Base-by-base conservation (phyloP, 2,113 vertebrate genomes). In the Neolamprologus devosi region DNA sequence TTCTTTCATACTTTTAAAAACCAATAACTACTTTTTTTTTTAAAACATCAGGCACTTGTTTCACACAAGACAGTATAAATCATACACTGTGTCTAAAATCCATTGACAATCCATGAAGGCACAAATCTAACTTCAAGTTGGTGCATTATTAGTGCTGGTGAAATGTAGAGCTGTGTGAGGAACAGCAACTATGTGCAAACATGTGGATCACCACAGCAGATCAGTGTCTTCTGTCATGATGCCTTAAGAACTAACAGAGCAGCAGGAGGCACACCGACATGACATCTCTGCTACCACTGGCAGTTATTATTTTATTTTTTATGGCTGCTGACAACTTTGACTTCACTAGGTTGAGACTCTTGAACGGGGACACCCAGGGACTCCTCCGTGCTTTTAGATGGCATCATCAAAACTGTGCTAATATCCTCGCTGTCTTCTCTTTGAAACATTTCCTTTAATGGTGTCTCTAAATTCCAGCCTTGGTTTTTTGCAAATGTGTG, bases 391-490 rank as follows among this genome's bases (percentile, higher is more conserved):
- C 4, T 85, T 51, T 16, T 26, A 6, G 78, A 23, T 3, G 9
- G 4, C 10, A 17, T 63, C 6, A 4, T 17, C 14, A 13, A 73
- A 23, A 5, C 70, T 40, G 10, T 51, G 9, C 16, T 9, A 6
- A 9, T 37, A 11, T 87, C 55, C 30, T 49, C 17, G 0, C 19
- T 21, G 0, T 10, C 51, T 54, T 90, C 60, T 30, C 23, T 82
- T n/a, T 13, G 13, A 86, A 91, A 91, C 90, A 91, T 82, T 35
- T 91, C 86, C 75, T 26, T 86, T 17, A 95, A 23, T 2, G 75
- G 86, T 1, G 54, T 21, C 84, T 86, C 83, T 54, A 17, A 53
- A 83, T 93, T 94, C 94, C 95, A 96, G 4, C 85, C 88, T 83
- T 6, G 82, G 6, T 8, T 73, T 12, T 93, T 91, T 49, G 94